Conservation (phyloP, 2,797 vertebrate genomes). For the Chromis chromis region DNA sequence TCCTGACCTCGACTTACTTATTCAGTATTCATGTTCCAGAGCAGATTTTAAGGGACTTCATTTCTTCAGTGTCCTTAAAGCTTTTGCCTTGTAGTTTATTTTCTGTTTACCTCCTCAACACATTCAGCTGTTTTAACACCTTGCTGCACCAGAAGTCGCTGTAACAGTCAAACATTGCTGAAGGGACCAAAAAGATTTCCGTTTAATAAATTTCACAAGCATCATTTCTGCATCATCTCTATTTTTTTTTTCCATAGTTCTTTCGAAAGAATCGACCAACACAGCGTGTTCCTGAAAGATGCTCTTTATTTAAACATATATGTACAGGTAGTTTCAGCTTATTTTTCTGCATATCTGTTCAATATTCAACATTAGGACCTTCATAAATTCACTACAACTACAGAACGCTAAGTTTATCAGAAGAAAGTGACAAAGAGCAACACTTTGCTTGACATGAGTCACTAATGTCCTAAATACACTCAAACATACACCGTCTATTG, state of each 20-base stretch:
- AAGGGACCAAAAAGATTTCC: constrained; percentile 92
- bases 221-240: constrained; percentile 69
- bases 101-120: constrained; percentile 33
- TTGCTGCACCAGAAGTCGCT: constrained; percentile 51
- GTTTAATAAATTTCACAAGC: constrained; percentile 97
- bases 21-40: constrained; percentile 18
- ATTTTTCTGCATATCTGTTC: constrained; percentile 77
- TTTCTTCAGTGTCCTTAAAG: constrained; percentile 43
- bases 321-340: constrained; percentile 79
- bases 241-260: not conserved
- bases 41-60: constrained; percentile 24
- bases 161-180: constrained; percentile 84
- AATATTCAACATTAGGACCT: constrained; percentile 63
- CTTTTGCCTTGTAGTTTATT: constrained; percentile 15
- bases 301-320: constrained; percentile 86
- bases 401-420: constrained; percentile 61
- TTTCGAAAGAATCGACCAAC: constrained; percentile 1
- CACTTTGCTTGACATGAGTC: constrained; percentile 62
- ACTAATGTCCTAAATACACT: constrained; percentile 74
- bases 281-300: constrained; percentile 79
- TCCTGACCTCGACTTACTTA: constrained; percentile 15
- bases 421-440: constrained; percentile 58
- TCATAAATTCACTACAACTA: constrained; percentile 71
- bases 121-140: constrained; percentile 16
- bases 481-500: constrained; percentile 63